These are phyloP conservation scores for Heliconius hermathena DNA, from an alignment of 1,140 invertebrate genomes.

Conservation along the genomic window DNA sequence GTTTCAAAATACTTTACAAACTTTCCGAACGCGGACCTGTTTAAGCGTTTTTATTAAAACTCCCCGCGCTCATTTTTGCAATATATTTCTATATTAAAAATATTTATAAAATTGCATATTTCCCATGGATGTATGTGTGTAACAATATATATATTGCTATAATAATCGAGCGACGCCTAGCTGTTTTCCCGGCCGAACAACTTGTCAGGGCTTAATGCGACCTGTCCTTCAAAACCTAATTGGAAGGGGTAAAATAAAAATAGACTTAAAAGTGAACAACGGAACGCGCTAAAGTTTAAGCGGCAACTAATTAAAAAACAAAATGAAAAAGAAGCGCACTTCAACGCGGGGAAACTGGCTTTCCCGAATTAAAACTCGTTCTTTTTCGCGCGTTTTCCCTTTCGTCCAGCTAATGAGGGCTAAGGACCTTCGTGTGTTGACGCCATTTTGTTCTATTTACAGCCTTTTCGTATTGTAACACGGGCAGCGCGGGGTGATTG, in stretches of 20 bases:
- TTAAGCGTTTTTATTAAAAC: slow-evolving; percentile 32
- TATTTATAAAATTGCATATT: background rate
- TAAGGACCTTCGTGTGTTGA: slow-evolving; percentile 68
- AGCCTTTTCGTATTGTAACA: slow-evolving; percentile 43
- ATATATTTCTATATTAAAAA: slow-evolving; percentile 14
- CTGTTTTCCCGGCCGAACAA: slow-evolving; percentile 44
- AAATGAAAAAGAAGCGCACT: slow-evolving; percentile 64
- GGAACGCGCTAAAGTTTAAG: slow-evolving; percentile 72
- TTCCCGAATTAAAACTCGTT: slow-evolving; percentile 73
- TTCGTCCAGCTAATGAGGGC: slow-evolving; percentile 75
- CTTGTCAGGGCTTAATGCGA: slow-evolving; percentile 55
- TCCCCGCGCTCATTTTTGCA: slow-evolving; percentile 20
- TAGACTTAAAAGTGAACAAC: slow-evolving; percentile 62
- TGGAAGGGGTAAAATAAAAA: slow-evolving; percentile 59
- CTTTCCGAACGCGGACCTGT: slow-evolving; percentile 42
- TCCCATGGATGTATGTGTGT: background rate
- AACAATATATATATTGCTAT: slow-evolving; percentile 13
- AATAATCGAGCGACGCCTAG: slow-evolving; percentile 36
- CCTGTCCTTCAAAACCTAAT: slow-evolving; percentile 60
- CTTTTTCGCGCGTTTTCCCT: slow-evolving; percentile 73
- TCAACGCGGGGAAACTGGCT: slow-evolving; percentile 64
- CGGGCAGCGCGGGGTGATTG: slow-evolving; percentile 4
- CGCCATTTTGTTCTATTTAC: slow-evolving; percentile 59
- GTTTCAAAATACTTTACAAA: slow-evolving; percentile 48
- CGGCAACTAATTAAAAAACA: slow-evolving; percentile 78